Evolutionary conservation across 2,888 invertebrate species (phyloP).

Genomic region (Zele albiditarsus): DNA sequence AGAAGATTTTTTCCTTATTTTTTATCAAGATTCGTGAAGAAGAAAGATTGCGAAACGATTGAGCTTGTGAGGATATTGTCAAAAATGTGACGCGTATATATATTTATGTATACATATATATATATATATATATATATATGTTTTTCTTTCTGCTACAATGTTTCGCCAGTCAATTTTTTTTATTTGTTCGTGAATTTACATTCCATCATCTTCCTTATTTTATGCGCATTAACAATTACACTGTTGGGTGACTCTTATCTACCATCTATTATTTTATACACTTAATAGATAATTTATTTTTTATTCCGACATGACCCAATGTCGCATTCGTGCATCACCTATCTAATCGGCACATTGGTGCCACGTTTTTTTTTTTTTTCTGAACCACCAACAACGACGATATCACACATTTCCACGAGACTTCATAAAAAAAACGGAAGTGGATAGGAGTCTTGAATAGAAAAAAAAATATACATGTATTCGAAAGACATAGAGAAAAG

Average conservation of each 20-base stretch:
- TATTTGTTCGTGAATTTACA: neutral
- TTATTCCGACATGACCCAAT: constrained; percentile 18
- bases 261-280: constrained; percentile 56
- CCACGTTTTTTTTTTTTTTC: constrained; percentile 49
- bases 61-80: constrained; percentile 3
- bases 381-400: constrained; percentile 50
- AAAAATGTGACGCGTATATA: neutral
- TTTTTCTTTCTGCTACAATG: neutral
- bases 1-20: neutral
- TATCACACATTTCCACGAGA: constrained; percentile 20
- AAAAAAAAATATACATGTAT: neutral
- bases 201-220: neutral
- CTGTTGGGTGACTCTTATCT: neutral
- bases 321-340: constrained; percentile 31
- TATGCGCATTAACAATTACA: neutral
- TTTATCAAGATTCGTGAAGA: neutral
- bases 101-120: neutral
- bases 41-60: neutral
- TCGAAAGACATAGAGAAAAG: neutral
- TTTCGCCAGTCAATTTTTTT: neutral
- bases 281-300: constrained; percentile 57
- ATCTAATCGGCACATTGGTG: neutral
- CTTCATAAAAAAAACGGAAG: constrained; percentile 15
- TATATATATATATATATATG: neutral
- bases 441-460: neutral